Conservation (phyloP, 2,888 invertebrate genomes). For the Eristalinus aeneus region DNA sequence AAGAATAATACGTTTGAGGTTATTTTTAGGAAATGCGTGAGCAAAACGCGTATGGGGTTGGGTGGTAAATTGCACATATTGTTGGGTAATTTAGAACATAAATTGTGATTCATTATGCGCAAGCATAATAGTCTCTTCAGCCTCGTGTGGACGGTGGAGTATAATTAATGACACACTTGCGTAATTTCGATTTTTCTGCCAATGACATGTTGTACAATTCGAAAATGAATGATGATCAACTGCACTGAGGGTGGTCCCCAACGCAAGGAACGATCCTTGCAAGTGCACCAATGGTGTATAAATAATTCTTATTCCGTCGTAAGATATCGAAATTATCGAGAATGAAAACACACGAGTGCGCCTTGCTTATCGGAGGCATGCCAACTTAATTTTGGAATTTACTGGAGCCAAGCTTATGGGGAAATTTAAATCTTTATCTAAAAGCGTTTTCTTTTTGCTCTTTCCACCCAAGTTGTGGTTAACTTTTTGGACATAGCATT, state of each 20-base stretch:
- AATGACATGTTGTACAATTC: slow-evolving; percentile 30
- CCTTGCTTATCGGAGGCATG: not conserved
- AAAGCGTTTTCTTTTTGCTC: not conserved
- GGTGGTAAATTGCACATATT: slow-evolving; percentile 39
- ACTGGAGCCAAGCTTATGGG: not conserved
- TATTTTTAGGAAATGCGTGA: slow-evolving; percentile 38
- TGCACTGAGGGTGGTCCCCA: slow-evolving; percentile 13
- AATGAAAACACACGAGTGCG: not conserved
- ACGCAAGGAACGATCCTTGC: not conserved
- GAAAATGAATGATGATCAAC: slow-evolving; percentile 6
- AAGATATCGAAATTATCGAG: not conserved
- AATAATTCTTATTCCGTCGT: not conserved
- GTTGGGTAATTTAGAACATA: slow-evolving; percentile 40
- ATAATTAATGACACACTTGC: slow-evolving; percentile 44
- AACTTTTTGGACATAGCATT: not conserved
- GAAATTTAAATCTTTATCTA: too few species aligned
- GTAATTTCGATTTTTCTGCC: slow-evolving; percentile 33
- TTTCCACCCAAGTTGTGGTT: not conserved
- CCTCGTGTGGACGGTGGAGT: slow-evolving; percentile 7
- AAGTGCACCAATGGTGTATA: not conserved
- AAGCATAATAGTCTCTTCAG: slow-evolving; percentile 14
- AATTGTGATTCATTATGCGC: slow-evolving; percentile 28
- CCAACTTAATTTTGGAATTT: not conserved
- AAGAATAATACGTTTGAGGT: slow-evolving; percentile 13
- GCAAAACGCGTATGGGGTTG: slow-evolving; percentile 2